Percentiles rank a stretch among this genome's conserved stretches.
Evolutionary conservation across 1,140 invertebrate genomes (phyloP).

Genomic region (Halesus radiatus): DNA sequence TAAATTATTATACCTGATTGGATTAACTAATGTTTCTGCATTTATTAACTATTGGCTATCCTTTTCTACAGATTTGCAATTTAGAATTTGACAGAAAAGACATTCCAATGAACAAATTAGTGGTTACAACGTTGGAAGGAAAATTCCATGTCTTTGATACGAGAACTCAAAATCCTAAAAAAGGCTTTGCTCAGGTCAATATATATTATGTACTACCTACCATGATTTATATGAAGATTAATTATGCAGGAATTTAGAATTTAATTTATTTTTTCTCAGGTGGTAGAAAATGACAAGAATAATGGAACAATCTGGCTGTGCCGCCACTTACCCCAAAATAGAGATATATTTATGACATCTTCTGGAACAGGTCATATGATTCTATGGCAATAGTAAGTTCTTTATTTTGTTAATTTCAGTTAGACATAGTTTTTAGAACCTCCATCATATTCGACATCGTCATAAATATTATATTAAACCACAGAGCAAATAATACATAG

Average conservation of each 20-base stretch:
- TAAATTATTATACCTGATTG: not conserved
- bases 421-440: no score
- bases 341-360: constrained; percentile 93
- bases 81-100: constrained; percentile 95
- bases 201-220: not conserved
- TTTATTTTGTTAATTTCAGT: constrained; percentile 12
- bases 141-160: constrained; percentile 93
- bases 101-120: constrained; percentile 95
- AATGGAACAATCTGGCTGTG: constrained; percentile 82
- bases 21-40: not conserved
- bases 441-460: no score
- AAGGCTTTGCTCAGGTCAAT: constrained; percentile 83
- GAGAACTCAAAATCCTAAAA: constrained; percentile 87
- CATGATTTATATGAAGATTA: no score
- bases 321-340: constrained; percentile 92
- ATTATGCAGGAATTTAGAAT: no score
- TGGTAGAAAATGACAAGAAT: constrained; percentile 63
- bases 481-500: no score
- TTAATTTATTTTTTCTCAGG: constrained; percentile 56
- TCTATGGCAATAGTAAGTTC: constrained; percentile 93
- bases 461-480: no score
- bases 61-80: constrained; percentile 79
- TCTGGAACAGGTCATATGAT: constrained; percentile 89
- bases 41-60: constrained; percentile 44
- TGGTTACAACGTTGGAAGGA: constrained; percentile 93